Percentiles rank a stretch among this genome's conserved stretches.
Evolutionary conservation across 2,113 vertebrate genomes (phyloP).

Genomic region (Engystomops pustulosus): DNA sequence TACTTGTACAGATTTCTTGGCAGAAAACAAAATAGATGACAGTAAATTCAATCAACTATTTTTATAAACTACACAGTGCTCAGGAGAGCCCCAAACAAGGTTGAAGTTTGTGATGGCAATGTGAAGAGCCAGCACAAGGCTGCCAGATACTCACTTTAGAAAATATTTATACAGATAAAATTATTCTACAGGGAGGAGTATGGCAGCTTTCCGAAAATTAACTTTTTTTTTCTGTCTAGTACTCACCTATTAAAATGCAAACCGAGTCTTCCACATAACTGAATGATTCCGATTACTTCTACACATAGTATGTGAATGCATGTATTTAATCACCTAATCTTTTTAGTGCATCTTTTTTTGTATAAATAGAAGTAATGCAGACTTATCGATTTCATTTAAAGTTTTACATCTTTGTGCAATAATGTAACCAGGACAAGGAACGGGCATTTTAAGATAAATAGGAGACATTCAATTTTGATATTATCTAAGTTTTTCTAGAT

Average conservation of each 20-base stretch:
- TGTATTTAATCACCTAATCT: not conserved
- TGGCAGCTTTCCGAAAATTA: conserved; percentile 1
- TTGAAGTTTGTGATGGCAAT: conserved; percentile 52
- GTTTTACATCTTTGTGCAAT: not conserved
- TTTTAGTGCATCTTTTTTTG: too few species aligned
- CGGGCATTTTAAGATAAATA: not conserved
- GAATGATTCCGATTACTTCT: not conserved
- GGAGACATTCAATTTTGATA: not conserved
- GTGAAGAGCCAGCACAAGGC: conserved; percentile 31
- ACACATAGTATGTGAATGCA: not conserved
- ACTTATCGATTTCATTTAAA: too few species aligned
- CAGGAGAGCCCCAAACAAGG: conserved; percentile 48
- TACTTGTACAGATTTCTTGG: conserved; percentile 44
- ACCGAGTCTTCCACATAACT: not conserved
- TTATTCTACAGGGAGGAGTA: conserved; percentile 39
- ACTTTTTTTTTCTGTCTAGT: not conserved
- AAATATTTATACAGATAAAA: conserved; percentile 48
- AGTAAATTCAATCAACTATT: conserved; percentile 54
- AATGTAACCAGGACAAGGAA: not conserved
- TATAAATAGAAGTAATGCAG: not conserved
- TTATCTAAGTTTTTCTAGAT: not conserved
- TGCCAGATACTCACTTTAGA: conserved; percentile 51
- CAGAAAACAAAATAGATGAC: conserved; percentile 51
- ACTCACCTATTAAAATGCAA: conserved; percentile 18
- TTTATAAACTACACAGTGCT: conserved; percentile 50